A percentile compares a stretch with the other conserved stretches of the same genome.
These are phyloP conservation scores for Sinella curviseta DNA, from an alignment of 1,140 invertebrate genomes.

Conservation along the genomic window DNA sequence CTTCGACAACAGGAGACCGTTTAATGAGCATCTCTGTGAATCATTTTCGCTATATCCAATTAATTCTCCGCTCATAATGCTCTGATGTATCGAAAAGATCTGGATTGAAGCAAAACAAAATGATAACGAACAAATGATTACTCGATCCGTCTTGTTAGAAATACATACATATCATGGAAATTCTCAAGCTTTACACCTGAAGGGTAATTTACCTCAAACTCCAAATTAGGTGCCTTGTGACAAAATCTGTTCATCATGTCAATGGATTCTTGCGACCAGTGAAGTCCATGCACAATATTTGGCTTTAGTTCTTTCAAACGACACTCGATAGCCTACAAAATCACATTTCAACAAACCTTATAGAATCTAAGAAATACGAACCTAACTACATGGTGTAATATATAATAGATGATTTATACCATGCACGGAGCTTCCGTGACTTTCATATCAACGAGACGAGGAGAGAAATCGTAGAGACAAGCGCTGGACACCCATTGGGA, in stretches of 20 bases:
- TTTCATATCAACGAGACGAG: not conserved
- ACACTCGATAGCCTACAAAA: conserved; percentile 46
- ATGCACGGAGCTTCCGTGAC: not conserved
- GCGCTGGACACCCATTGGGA: conserved; percentile 49
- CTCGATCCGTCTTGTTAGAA: too few relatives aligned
- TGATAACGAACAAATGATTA: too few relatives aligned
- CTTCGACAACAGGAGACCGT: conserved; percentile 61
- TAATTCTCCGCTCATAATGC: conserved; percentile 59
- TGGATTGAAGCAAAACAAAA: conserved; percentile 51
- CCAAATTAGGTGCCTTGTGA: not conserved
- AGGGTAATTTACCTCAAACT: not conserved
- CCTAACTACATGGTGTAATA: not conserved
- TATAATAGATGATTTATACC: too few relatives aligned
- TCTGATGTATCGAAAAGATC: conserved; percentile 77
- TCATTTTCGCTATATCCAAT: conserved; percentile 60
- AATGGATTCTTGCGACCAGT: conserved; percentile 35
- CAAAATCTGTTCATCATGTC: conserved; percentile 13
- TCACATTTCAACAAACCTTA: not conserved
- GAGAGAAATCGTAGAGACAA: conserved; percentile 20
- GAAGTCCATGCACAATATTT: conserved; percentile 33
- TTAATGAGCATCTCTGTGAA: conserved; percentile 41
- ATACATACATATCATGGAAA: too few relatives aligned
- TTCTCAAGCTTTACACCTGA: too few relatives aligned
- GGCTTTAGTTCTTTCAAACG: conserved; percentile 41
- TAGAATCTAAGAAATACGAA: not conserved